A percentile compares a stretch with the other conserved stretches of the same genome.
These are phyloP conservation scores for Tortricodes alternella DNA, from an alignment of 2,888 invertebrate genomes.

Conservation along the genomic window DNA sequence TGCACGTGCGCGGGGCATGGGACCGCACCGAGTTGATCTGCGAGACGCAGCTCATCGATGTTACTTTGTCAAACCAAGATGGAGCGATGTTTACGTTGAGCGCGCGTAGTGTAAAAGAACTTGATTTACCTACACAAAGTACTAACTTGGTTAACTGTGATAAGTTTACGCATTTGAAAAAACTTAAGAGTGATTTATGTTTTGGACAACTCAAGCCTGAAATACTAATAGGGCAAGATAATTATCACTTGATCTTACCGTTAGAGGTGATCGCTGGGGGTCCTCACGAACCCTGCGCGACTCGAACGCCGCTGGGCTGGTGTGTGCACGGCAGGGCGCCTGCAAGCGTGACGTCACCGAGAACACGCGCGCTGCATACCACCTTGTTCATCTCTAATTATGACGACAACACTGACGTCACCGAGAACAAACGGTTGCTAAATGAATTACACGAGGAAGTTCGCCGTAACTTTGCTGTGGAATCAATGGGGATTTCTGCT, in stretches of 20 bases:
- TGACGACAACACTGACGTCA: neutral
- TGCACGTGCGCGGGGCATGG: slow-evolving; percentile 4
- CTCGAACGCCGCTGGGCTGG: slow-evolving; percentile 30
- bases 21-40: neutral
- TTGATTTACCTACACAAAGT: neutral
- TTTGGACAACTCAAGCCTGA: slow-evolving; percentile 8
- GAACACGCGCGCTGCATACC: neutral
- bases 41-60: neutral
- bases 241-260: slow-evolving; percentile 24
- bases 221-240: slow-evolving; percentile 29
- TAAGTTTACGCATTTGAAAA: slow-evolving; percentile 12
- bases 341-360: neutral
- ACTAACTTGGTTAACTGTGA: neutral
- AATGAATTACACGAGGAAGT: slow-evolving; percentile 15
- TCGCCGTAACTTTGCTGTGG: slow-evolving; percentile 20
- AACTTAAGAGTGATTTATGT: slow-evolving; percentile 1
- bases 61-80: neutral
- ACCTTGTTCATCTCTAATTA: neutral
- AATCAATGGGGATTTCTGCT: slow-evolving; percentile 24
- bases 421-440: neutral
- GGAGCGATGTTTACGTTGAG: neutral
- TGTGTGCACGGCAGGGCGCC: slow-evolving; percentile 15
- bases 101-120: neutral
- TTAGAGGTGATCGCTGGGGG: slow-evolving; percentile 15
- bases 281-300: slow-evolving; percentile 15